Conservation (phyloP, 2,888 invertebrate species). For the Lochmaea crataegi region DNA sequence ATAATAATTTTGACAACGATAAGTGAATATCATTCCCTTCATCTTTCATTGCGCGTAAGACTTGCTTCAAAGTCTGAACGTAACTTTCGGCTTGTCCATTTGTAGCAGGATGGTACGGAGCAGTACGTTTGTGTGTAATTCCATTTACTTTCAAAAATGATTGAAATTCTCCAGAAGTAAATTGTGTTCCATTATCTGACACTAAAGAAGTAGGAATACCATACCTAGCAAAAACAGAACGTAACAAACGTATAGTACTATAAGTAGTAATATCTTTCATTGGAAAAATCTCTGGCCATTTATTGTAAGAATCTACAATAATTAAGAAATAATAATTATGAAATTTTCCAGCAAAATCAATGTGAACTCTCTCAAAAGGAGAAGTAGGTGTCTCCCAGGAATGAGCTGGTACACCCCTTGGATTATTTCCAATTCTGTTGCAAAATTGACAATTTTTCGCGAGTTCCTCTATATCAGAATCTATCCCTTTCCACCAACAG, state of each 20-base stretch:
- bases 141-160: slow-evolving; percentile 40
- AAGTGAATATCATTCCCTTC: background rate
- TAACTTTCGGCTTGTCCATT: slow-evolving; percentile 48
- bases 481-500: slow-evolving; percentile 33
- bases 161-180: slow-evolving; percentile 46
- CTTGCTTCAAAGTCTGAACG: slow-evolving; percentile 22
- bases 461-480: slow-evolving; percentile 25
- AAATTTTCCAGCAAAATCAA: slow-evolving; percentile 34
- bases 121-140: slow-evolving; percentile 30
- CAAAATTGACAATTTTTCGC: slow-evolving; percentile 31
- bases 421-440: slow-evolving; percentile 25
- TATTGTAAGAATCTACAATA: background rate
- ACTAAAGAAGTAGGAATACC: slow-evolving; percentile 44
- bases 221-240: slow-evolving; percentile 36
- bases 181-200: slow-evolving; percentile 44
- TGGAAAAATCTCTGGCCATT: background rate
- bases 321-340: slow-evolving; percentile 16
- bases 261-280: background rate
- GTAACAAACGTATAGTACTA: background rate
- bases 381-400: slow-evolving; percentile 57
- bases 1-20: background rate
- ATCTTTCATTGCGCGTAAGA: background rate
- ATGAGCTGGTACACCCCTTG: slow-evolving; percentile 50
- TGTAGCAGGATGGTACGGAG: slow-evolving; percentile 45
- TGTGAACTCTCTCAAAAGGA: slow-evolving; percentile 32